Conservation (phyloP, 2,113 vertebrate species). For the Spizaetus ornatus region DNA sequence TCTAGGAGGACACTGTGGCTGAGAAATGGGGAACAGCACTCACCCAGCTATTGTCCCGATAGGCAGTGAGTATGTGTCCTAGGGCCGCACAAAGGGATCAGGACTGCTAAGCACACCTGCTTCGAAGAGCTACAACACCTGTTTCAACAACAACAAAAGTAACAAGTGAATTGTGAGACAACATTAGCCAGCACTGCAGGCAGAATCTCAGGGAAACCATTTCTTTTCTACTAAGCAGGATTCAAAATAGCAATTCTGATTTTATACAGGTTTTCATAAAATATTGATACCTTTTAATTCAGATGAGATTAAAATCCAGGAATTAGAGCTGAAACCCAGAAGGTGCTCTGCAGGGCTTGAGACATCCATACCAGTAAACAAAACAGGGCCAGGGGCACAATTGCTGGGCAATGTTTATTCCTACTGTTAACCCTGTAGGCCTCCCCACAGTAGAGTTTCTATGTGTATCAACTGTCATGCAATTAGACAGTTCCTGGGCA, state of each 20-base stretch:
- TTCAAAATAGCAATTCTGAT: not conserved
- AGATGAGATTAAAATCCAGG: not conserved
- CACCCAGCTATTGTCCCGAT: not conserved
- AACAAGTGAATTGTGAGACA: not conserved
- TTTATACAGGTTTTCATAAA: not conserved
- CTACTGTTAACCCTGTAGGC: not conserved
- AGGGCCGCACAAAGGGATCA: not conserved
- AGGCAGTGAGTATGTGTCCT: too few species aligned
- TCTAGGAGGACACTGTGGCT: not conserved
- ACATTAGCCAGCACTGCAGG: not conserved
- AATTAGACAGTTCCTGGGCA: not conserved
- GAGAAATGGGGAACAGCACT: not conserved
- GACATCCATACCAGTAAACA: not conserved
- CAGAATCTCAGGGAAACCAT: not conserved
- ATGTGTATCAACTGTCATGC: accelerated
- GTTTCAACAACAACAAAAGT: not conserved
- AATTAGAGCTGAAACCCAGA: not conserved
- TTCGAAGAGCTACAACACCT: not conserved
- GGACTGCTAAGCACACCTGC: not conserved
- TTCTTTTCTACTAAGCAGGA: not conserved
- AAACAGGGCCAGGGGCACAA: accelerated
- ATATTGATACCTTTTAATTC: not conserved
- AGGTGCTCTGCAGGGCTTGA: not conserved
- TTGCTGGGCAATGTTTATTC: not conserved
- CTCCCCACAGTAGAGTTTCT: not conserved